Base-by-base conservation (phyloP, 2,888 invertebrate species). In the Pseudococcus longispinus region DNA sequence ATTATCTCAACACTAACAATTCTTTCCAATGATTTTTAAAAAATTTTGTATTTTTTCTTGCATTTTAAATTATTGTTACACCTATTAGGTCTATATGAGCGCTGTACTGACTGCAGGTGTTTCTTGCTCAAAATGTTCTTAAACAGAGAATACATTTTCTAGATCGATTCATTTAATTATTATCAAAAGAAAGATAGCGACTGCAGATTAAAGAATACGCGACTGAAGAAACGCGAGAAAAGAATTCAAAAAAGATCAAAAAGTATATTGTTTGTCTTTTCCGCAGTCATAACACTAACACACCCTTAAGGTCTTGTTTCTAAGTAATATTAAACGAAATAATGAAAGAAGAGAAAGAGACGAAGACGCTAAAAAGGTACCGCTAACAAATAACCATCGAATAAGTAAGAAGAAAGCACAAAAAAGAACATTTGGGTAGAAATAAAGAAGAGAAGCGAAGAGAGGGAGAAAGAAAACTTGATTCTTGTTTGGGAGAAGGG, bases 241-340 rank as follows among this genome's bases (percentile, higher is more conserved):
- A 26, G 13, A 26, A 23, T 23, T n/a, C n/a, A n/a, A 65, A 26
- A 65, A 65, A 65, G 26, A n/a, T n/a, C 18, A 51, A 46, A 55
- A n/a, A n/a, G 55, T 60, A 55, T 29, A 70, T 70, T 70, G 70
- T 70, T 70, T 70, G 70, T 70, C 70, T 70, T 70, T 70, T 65
- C 23, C 65, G 18, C 60, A 70, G 70, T 70, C 29, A 29, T 70
- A 70, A 70, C 29, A 70, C 29, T 70, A 70, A 70, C 29, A 70
- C 29, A 32, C 65, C 70, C 70, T 70, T 70, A 29, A 70, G 70
- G 70, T 70, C 70, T 70, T 29, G 70, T 70, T 70, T 18, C 29
- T 70, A 70, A 70, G 70, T 70, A 70, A 70, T 70, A 70, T 32
- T 70, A 70, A 70, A 70, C 70, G 70, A 70, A 70, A 70, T 37